Evolutionary conservation across 2,888 invertebrate genomes (phyloP).

Genomic region (Zhengitettix transpicula): DNA sequence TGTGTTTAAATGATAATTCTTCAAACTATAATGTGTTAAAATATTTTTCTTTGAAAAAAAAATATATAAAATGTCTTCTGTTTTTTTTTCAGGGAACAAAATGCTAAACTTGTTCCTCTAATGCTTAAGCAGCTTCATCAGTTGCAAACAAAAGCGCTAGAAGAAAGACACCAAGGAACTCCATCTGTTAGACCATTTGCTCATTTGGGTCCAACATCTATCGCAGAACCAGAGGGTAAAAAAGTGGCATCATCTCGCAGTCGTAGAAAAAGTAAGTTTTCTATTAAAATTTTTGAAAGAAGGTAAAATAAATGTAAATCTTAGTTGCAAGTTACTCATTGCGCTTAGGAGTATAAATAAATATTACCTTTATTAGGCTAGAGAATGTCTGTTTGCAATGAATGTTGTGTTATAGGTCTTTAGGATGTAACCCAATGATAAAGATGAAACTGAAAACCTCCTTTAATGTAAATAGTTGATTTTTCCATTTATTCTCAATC

Average conservation of each 20-base stretch:
- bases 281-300: too few relatives aligned
- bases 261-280: not conserved
- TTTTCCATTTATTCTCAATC: too few relatives aligned
- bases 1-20: not conserved
- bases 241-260: not conserved
- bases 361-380: too few relatives aligned
- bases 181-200: slow-evolving; percentile 35
- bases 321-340: too few relatives aligned
- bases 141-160: slow-evolving; percentile 40
- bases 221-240: slow-evolving; percentile 10
- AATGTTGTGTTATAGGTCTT: too few relatives aligned
- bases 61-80: not conserved
- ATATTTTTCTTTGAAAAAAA: not conserved
- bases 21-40: not conserved
- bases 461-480: too few relatives aligned
- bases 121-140: slow-evolving; percentile 70
- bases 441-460: too few relatives aligned
- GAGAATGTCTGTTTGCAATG: too few relatives aligned
- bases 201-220: slow-evolving; percentile 27
- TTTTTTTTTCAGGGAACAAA: slow-evolving; percentile 48
- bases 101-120: slow-evolving; percentile 69
- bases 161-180: slow-evolving; percentile 20
- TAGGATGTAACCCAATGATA: too few relatives aligned
- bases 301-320: too few relatives aligned
- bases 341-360: too few relatives aligned